Conservation (phyloP, 2,113 vertebrate species). For the Gavialis gangeticus region DNA sequence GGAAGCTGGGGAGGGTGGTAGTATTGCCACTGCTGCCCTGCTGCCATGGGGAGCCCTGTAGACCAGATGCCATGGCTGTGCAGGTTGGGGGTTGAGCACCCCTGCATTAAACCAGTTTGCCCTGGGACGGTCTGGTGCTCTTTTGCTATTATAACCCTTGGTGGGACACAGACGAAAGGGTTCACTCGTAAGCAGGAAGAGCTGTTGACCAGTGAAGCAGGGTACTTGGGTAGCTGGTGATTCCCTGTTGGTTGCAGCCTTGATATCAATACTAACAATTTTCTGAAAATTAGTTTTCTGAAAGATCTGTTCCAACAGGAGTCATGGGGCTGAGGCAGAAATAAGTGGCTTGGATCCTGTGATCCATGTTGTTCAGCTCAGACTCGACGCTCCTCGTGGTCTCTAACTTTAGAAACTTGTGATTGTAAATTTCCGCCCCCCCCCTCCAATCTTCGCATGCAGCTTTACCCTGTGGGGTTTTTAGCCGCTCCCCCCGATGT, state of each 20-base stretch:
- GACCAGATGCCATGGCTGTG: no score
- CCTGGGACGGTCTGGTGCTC: neutral
- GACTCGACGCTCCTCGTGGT: neutral
- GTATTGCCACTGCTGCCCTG: no score
- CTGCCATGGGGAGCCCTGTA: no score
- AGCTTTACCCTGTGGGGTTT: no score
- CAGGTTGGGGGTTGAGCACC: no score
- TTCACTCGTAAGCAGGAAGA: neutral
- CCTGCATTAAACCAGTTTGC: neutral
- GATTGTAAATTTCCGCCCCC: no score
- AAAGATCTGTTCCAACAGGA: neutral
- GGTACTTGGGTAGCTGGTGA: neutral
- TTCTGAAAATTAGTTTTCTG: neutral
- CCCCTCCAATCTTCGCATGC: no score
- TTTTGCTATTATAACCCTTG: neutral
- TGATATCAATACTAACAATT: neutral
- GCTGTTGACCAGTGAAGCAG: neutral
- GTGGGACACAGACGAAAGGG: neutral
- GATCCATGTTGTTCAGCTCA: neutral
- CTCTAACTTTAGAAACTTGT: no score
- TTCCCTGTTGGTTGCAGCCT: neutral
- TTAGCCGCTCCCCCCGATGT: neutral
- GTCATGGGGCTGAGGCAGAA: neutral
- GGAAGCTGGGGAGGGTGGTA: no score
- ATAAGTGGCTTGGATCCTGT: neutral